Evolutionary conservation across 1,140 invertebrate genomes (phyloP), one percentile per base, ranked within the genome.

Genomic region (Drosophila rhopaloa): DNA sequence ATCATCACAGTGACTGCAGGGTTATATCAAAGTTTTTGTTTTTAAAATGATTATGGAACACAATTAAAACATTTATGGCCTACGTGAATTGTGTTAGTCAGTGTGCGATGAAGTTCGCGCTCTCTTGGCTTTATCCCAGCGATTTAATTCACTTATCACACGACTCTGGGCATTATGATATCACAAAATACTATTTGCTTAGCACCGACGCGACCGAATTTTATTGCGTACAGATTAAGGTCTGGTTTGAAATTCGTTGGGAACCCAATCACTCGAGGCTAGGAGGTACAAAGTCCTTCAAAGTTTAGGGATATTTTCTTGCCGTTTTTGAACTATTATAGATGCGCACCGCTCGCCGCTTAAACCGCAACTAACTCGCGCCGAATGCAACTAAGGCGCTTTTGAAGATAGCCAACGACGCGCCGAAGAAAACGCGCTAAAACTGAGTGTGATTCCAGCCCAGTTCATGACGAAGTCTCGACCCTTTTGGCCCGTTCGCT

Each of bases 281-380:
- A 35, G 1, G n/a, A 14, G 7, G 44, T n/a, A 29, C 53, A 72
- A 72, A 72, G 66, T 72, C 68, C 68, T 72, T 71, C 32, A 9
- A 60, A 41, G 11, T 32, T 32, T 29, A 47, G 66, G 53, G 44
- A 72, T 48, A 32, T 37, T 10, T 40, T 40, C n/a, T 19, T 19
- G 38, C 27, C 27, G 63, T 37, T 59, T 41, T 13, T 38, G 11
- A 68, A 40, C 62, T 41, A 13, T 11, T 35, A 48, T 47, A 47
- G 59, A 89, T 71, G 84, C 72, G 63, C 50, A 62, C 80, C 67
- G 65, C 10, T 59, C 61, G 84, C 66, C 63, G 79, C 58, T 83
- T 59, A 80, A 77, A 77, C 75, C 76, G 63, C 76, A 77, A 88
- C 83, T 88, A 88, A 88, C 84, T 74, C 43, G 71, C 46, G 43